Base-by-base conservation (phyloP, 2,888 invertebrate genomes). In the Drosophila falleni region DNA sequence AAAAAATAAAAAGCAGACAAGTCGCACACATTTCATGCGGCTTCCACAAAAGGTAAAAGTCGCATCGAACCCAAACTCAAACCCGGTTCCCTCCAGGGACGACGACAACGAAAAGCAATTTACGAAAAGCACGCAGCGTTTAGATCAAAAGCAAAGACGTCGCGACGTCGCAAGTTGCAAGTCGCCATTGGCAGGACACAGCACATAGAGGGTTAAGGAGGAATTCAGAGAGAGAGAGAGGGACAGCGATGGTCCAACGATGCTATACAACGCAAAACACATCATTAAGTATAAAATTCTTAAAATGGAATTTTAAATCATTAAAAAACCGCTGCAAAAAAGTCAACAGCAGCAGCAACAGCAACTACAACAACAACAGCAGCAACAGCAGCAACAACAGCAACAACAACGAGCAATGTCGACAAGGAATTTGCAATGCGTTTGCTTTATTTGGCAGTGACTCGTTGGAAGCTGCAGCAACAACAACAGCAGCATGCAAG, bases 231-330 rank as follows among this genome's bases (percentile, higher is more conserved):
- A 58, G 50, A 19, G 33, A 58, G 37, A 49, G 16, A 19, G 37
- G n/a, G 35, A 47, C 35, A 77, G 61, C 39, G 81, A 87, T 87
- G 85, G n/a, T 35, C 51, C 35, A 79, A 61, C 39, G 82, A 89
- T 87, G 85, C 77, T 86, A 90, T 91, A 91, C 90, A 91, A 88
- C 89, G 90, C 90, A 91, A 92, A 92, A 93, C 92, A 93, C 92
- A 92, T 93, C 92, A 93, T 93, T 93, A 93, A 92, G 92, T 92
- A 92, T 92, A 92, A 92, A 93, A 93, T 93, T 92, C 92, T 93
- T 92, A 92, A 93, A 93, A 93, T 92, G 92, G 92, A 93, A 93
- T 93, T 93, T 93, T 92, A 92, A 93, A 93, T 86, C 86, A 87
- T 87, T 87, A 87, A 87, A 72, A 69, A 68, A 74, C 84, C 80